Evolutionary conservation across 1,140 invertebrate genomes (phyloP), one percentile per base, ranked within the genome.

Genomic region (Stegodyphus dumicola): DNA sequence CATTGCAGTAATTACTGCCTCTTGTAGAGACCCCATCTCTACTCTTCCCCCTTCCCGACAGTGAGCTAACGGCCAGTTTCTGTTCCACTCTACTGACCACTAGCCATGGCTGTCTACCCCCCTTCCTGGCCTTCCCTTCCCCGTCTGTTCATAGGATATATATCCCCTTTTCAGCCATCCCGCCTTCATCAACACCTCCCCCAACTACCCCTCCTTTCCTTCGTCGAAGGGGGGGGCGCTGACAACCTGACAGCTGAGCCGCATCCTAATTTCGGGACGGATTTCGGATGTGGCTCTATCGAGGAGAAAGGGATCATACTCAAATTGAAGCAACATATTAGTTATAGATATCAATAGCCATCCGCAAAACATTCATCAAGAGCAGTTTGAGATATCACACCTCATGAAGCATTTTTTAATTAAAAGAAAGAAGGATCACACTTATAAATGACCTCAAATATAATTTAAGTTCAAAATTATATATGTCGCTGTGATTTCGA

Each of bases 241-340:
- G 81, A 85, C 81, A 85, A 85, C 74, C 81, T 85, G 81, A 85
- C 81, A 85, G 81, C 81, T 85, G 81, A 85, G 81, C 81, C 81
- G 81, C 81, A 85, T 85, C 81, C 81, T 85, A 85, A 85, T 85
- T 85, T 85, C 81, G 56, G 81, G 81, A 85, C 81, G 81, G 81
- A 85, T 85, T 85, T 85, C 81, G 81, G 81, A 85, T 85, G 81
- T 85, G 81, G 73, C 81, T 76, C 73, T 76, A 70, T 76, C 74
- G 74, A 71, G 52, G 33, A 17, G 73, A 15, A 33, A 49, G 74
- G 81, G 73, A 33, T 15, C 18, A 33, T 33, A 33, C 33, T 33
- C 33, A 33, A 33, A 33, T 33, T 33, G 33, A 33, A 33, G 33
- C 33, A 33, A 3, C 33, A 33, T 33, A 33, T 33, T 33, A 33